Evolutionary conservation across 2,797 vertebrate genomes (phyloP), one percentile per base, ranked within the genome.

Genomic region (Moxostoma hubbsi): DNA sequence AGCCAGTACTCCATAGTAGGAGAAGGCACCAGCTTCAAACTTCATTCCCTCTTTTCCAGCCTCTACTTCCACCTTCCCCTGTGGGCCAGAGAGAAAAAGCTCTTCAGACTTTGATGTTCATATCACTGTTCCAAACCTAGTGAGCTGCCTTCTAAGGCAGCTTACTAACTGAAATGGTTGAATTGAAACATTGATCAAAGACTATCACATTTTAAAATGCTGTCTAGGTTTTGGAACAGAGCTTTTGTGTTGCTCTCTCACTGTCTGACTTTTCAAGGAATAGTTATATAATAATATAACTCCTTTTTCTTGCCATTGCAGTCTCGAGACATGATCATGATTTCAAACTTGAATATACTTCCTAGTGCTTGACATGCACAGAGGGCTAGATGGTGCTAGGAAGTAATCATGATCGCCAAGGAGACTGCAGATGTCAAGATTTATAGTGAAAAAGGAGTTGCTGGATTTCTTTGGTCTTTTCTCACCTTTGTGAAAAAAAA

Each of bases 51-150:
- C 98, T 79, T 98, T 99, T 15, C 97, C 97, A 0, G 98, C 95
- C 88, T 98, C 97, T 83, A 99, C 98, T 86, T 97, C 96, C 57
- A 99, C 98, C 76, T 96, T 96, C 15, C 98, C 98, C 98, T 99
- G 86, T 61, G 68, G 65, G 68, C 7, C 61, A 73, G 16, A 16
- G 57, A 43, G 57, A 8, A 36, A 6, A 63, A 11, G 66, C n/a
- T 69, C 24, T 43, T 10, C 16, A 43, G 6, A 62, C 54, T 7
- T 8, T 5, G 12, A 54, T 54, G 12, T 57, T 57, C 55, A 57
- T 13, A 54, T 11, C 51, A 11, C 8, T 13, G 51, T 54, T 54
- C 51, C 51, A 57, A 58, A 9, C 15, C 55, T 18, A 58, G 55
- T 16, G 15, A 58, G 57, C 57, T 58, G 8, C 15, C n/a, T 15